phyloP scores from a whole-genome alignment of 2,888 invertebrate genomes.

The Aethes cnicana region DNA sequence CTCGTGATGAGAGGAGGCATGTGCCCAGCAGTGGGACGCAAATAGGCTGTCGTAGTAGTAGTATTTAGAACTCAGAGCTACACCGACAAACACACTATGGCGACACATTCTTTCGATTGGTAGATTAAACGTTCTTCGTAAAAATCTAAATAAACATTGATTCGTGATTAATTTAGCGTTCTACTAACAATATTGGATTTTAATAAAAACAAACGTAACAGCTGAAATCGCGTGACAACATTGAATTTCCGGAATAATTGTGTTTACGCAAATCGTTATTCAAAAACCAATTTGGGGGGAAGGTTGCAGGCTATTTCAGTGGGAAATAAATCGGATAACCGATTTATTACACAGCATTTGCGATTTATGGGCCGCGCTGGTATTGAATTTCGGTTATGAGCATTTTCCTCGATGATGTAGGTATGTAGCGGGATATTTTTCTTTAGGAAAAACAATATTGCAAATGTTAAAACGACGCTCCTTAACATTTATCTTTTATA shows the following conservation, averaged over 20 bases:
- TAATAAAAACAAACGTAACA: conserved; percentile 4
- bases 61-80: too few relatives aligned
- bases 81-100: too few relatives aligned
- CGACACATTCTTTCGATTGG: too few relatives aligned
- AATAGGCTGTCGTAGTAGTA: too few relatives aligned
- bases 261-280: conserved; percentile 60
- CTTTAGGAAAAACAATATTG: conserved; percentile 25
- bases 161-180: too few relatives aligned
- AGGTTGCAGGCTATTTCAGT: conserved; percentile 66
- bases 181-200: conserved; percentile 1
- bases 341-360: conserved; percentile 56
- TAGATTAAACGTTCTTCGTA: too few relatives aligned
- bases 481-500: conserved; percentile 8
- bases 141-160: too few relatives aligned
- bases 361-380: conserved; percentile 56
- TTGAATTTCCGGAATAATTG: conserved; percentile 43
- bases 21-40: too few relatives aligned
- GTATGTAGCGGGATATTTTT: conserved; percentile 18
- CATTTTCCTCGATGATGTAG: conserved; percentile 35
- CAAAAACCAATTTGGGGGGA: conserved; percentile 76
- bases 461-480: conserved; percentile 5
- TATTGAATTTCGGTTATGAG: conserved; percentile 57
- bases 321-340: conserved; percentile 63
- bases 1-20: too few relatives aligned
- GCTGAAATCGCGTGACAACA: neutral